Percentiles rank a stretch among this genome's conserved stretches.
Conservation (phyloP, 2,888 invertebrate genomes). For the Xiphydria camelus region DNA sequence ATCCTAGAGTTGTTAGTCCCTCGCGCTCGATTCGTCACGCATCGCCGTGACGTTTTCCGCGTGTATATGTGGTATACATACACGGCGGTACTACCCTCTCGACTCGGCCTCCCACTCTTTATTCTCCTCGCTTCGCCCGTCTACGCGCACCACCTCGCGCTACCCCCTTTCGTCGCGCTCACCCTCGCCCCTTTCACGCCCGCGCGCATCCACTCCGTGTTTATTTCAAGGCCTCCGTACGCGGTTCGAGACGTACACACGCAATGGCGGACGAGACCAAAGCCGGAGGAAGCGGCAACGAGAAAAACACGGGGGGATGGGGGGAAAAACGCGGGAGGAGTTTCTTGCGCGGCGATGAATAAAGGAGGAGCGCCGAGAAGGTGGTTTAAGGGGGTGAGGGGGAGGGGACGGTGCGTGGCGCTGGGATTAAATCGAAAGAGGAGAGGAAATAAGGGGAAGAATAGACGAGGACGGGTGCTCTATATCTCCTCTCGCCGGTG, state of each 20-base stretch:
- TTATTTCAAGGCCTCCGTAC: conserved; percentile 29
- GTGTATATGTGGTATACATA: conserved; percentile 3
- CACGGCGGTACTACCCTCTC: conserved; percentile 10
- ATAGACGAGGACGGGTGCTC: conserved; percentile 25
- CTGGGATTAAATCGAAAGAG: conserved; percentile 7
- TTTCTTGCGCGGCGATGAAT: conserved; percentile 35
- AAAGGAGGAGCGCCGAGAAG: conserved; percentile 28
- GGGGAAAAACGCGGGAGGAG: conserved; percentile 18
- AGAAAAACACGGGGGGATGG: conserved; percentile 25
- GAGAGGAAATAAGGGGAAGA: conserved; percentile 14
- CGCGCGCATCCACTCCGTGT: conserved; percentile 15
- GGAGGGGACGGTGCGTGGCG: no score
- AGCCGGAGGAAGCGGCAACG: conserved; percentile 21
- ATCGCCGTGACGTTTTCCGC: conserved; percentile 26
- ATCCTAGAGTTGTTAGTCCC: conserved; percentile 38
- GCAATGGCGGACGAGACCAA: no score
- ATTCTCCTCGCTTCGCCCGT: conserved; percentile 6
- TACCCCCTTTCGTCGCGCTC: no score
- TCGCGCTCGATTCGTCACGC: conserved; percentile 41
- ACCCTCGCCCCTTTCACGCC: conserved; percentile 2
- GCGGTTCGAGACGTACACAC: conserved; percentile 19
- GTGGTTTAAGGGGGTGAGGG: no score
- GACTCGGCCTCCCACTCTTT: conserved; percentile 11
- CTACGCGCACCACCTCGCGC: no score
- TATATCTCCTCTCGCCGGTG: no score